Base-by-base conservation (phyloP, 2,888 invertebrate species). In the Philereme transversata region DNA sequence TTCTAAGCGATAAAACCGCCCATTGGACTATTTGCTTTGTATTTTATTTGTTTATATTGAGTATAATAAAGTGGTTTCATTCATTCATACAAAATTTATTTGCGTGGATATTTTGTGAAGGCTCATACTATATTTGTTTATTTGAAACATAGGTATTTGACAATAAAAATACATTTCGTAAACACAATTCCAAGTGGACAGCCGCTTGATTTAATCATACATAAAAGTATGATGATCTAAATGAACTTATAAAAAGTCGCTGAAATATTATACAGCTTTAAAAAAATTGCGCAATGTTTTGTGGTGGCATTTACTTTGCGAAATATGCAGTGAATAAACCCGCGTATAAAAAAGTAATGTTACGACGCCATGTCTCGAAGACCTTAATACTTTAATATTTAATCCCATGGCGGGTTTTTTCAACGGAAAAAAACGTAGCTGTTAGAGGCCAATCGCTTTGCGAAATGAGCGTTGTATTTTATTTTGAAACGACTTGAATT, bases 301-400 rank as follows among this genome's bases (percentile, higher is more conserved):
- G 61, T 38, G 65, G 58, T 62, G 40, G 45, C 44, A n/a, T 34
- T 38, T 51, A 55, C 22, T 50, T 0, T 4, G 48, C 43, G 33
- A 50, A 53, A 60, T 50, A 47, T 65, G 64, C 65, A 64, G 61
- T 62, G 58, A 57, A 61, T 60, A 68, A 66, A 64, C 56, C 53
- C 52, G 44, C 54, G 48, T 58, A 62, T 64, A 60, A 67, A 69
- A 64, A 69, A 65, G 59, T 60, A 55, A 62, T 55, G 62, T 45
- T 60, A 53, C 57, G 44, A 53, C 50, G 44, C 58, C 55, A 51
- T 7, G 48, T 55, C 58, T 62, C 40, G 49, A 49, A 53, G 54
- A 59, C 47, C 57, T 60, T 54, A 55, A 55, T 52, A 58, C 56
- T 62, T 68, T 48, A 64, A 68, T 70, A 65, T 70, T 67, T 68